Percentiles rank a stretch among this genome's conserved stretches.
phyloP scores from a whole-genome alignment of 2,888 invertebrate genomes.

The Quadriops clusia region DNA sequence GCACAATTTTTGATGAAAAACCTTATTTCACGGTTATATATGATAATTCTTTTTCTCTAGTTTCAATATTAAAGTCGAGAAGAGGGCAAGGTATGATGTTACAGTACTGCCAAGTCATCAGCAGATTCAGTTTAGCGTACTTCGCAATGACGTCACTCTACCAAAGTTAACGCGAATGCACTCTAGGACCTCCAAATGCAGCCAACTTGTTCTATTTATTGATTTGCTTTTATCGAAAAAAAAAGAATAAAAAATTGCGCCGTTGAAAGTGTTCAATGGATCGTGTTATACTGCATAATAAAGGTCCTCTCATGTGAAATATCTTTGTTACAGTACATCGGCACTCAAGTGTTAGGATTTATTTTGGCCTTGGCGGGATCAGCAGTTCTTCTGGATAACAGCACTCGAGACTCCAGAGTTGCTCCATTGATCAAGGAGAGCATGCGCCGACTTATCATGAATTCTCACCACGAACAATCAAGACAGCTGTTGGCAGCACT shows the following conservation, averaged over 20 bases:
- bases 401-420: conserved; percentile 67
- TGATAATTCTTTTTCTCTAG: too few relatives aligned
- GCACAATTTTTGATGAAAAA: too few relatives aligned
- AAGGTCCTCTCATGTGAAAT: conserved; percentile 2
- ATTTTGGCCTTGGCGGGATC: conserved; percentile 61
- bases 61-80: too few relatives aligned
- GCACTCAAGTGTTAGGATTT: conserved; percentile 59
- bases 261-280: too few relatives aligned
- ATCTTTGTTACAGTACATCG: conserved; percentile 51
- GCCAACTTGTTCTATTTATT: neutral
- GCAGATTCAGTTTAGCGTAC: too few relatives aligned
- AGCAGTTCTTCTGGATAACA: conserved; percentile 65
- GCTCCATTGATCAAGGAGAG: conserved; percentile 64
- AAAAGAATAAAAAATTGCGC: too few relatives aligned
- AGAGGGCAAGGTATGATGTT: too few relatives aligned
- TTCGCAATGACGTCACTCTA: too few relatives aligned
- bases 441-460: conserved; percentile 61
- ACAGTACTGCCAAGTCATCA: too few relatives aligned
- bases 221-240: too few relatives aligned
- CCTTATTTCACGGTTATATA: too few relatives aligned
- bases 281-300: conserved; percentile 1
- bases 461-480: conserved; percentile 60
- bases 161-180: too few relatives aligned
- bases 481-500: conserved; percentile 60
- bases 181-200: conserved; percentile 1